Conservation (phyloP, 2,797 vertebrate species). For the Pelodytes ibericus region DNA sequence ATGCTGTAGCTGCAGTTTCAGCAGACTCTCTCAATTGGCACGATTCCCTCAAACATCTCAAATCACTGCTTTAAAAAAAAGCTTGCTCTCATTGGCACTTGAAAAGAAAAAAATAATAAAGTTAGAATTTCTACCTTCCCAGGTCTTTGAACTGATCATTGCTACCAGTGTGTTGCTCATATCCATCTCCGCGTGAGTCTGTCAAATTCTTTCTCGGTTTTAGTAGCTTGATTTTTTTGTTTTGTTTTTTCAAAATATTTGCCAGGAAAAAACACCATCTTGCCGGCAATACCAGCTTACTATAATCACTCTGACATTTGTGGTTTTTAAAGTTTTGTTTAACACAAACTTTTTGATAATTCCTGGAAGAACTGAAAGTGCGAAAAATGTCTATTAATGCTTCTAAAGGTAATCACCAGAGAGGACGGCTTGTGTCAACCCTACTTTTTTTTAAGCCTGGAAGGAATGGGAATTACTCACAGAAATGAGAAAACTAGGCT, state of each 20-base stretch:
- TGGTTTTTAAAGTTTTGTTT: slow-evolving; percentile 29
- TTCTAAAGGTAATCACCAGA: slow-evolving; percentile 2
- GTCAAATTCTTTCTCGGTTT: background rate
- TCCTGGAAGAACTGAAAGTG: background rate
- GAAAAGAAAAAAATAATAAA: slow-evolving; percentile 12
- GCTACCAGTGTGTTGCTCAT: background rate
- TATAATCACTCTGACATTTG: slow-evolving; percentile 59
- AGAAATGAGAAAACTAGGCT: background rate
- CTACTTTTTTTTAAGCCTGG: background rate
- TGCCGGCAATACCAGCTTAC: slow-evolving; percentile 49
- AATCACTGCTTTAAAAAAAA: background rate
- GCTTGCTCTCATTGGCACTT: background rate
- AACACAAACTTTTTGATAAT: background rate
- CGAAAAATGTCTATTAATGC: slow-evolving; percentile 6
- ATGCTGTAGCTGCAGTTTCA: slow-evolving; percentile 11
- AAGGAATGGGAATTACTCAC: background rate
- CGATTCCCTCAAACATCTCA: background rate
- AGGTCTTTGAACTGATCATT: slow-evolving; percentile 1
- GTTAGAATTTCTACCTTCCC: slow-evolving; percentile 13
- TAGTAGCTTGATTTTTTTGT: background rate
- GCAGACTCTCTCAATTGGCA: background rate
- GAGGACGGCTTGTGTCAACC: background rate
- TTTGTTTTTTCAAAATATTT: background rate
- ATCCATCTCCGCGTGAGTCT: slow-evolving; percentile 9
- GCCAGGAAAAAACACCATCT: slow-evolving; percentile 11